phyloP scores from a whole-genome alignment of 2,113 vertebrate species.

The Paedocypris sp. region DNA sequence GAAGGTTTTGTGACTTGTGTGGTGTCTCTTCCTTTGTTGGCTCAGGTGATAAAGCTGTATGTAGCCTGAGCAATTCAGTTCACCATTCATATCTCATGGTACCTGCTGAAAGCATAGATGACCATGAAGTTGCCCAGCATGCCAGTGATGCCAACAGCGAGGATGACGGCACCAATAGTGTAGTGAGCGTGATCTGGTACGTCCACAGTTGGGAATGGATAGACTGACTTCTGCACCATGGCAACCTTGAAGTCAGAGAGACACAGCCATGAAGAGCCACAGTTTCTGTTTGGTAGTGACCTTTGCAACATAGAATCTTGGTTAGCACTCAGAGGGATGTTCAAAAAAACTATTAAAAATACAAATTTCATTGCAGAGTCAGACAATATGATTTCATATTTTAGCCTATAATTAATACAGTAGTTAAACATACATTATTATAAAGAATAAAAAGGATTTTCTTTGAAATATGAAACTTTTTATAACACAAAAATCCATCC shows the following conservation, averaged over 20 bases:
- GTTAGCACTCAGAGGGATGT: too few species aligned
- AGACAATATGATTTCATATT: too few species aligned
- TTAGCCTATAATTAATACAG: too few species aligned
- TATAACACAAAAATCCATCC: too few species aligned
- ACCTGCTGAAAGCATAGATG: conserved; percentile 89
- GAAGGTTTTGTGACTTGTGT: too few species aligned
- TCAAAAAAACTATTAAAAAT: conserved; percentile 6
- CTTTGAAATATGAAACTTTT: too few species aligned
- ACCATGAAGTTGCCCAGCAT: conserved; percentile 81
- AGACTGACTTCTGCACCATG: conserved; percentile 29
- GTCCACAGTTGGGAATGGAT: conserved; percentile 71
- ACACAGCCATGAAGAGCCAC: background rate
- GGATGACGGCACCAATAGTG: conserved; percentile 72
- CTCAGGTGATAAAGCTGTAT: too few species aligned
- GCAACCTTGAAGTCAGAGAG: conserved; percentile 41
- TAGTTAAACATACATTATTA: too few species aligned
- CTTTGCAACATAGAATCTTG: background rate
- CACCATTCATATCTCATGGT: background rate
- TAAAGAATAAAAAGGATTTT: too few species aligned
- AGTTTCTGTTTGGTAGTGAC: background rate
- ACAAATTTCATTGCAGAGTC: too few species aligned
- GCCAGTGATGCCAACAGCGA: conserved; percentile 78
- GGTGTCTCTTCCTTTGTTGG: too few species aligned
- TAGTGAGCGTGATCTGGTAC: conserved; percentile 85
- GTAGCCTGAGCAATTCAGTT: too few species aligned